Evolutionary conservation across 2,888 invertebrate genomes (phyloP).

Genomic region (Eristalis intricaria): DNA sequence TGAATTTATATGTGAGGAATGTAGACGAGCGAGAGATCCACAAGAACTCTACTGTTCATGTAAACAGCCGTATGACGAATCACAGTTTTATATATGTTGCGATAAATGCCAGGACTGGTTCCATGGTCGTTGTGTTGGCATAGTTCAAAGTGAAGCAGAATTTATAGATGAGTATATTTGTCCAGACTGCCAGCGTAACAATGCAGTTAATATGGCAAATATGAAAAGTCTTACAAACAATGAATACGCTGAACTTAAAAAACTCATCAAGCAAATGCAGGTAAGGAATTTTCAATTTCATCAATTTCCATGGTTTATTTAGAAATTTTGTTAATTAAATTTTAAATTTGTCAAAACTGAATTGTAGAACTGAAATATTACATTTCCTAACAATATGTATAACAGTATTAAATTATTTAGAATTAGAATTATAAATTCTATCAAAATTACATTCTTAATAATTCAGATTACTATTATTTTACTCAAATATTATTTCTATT

Average conservation of each 20-base stretch:
- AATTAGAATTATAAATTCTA: too few relatives aligned
- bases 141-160: conserved; percentile 95
- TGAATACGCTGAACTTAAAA: conserved; percentile 91
- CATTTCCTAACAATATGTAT: too few relatives aligned
- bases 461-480: too few relatives aligned
- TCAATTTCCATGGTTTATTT: too few relatives aligned
- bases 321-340: too few relatives aligned
- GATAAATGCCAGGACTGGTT: conserved; percentile 99
- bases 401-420: too few relatives aligned
- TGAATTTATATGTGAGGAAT: conserved; percentile 94
- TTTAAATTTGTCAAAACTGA: too few relatives aligned
- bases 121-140: conserved; percentile 98
- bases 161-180: conserved; percentile 98
- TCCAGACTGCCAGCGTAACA: conserved; percentile 96
- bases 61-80: conserved; percentile 97
- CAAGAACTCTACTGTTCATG: conserved; percentile 98
- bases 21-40: conserved; percentile 91
- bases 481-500: too few relatives aligned
- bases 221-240: conserved; percentile 90
- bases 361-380: too few relatives aligned
- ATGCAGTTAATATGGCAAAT: conserved; percentile 93
- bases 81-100: conserved; percentile 99
- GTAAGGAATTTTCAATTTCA: conserved; percentile 80
- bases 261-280: conserved; percentile 94
- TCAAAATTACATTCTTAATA: too few relatives aligned